Base-by-base conservation (phyloP, 2,888 invertebrate genomes). In the Zhuqinia jingwanae region DNA sequence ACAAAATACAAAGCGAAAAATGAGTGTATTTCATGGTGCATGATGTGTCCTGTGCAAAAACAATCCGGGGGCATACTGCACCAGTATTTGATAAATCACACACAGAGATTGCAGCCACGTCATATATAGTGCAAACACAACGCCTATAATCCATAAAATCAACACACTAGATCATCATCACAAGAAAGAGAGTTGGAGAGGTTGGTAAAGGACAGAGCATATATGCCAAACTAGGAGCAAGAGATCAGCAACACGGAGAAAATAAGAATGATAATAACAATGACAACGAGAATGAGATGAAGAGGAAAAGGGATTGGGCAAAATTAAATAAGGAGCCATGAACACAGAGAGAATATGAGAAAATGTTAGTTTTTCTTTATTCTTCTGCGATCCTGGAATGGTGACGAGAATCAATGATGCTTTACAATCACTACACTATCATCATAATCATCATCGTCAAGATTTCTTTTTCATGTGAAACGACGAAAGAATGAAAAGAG, bases 271-370 rank as follows among this genome's bases (percentile, higher is more conserved):
- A 56, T 56, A 63, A 63, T 30, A n/a, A 63, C 17, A 25, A 70
- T 15, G 25, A 70, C 22, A 45, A 50, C 70, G n/a, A 25, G 25
- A 68, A 47, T 50, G 11, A 15, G 70, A 70, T 47, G 70, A 50
- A 42, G 68, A 68, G 6, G 22, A 20, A 17, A 63, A 63, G 80
- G 56, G 47, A 70, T 80, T 56, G 56, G 36, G 56, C 68, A 56
- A 80, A 80, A 80, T 80, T 80, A 80, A 80, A 80, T 80, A 68
- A 80, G 47, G 36, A 36, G 68, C 20, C 42, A 68, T 70, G 80
- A 80, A 80, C 56, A 68, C 42, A 36, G 42, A 65, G 30, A 60
- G 42, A 65, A 65, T n/a, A 42, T 3, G 36, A 65, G 17, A 65
- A 42, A 50, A n/a, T n/a, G 22, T 10, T 68, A 45, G 20, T 47